phyloP scores from a whole-genome alignment of 2,888 invertebrate species.

The Lasioglossum villosulum region DNA sequence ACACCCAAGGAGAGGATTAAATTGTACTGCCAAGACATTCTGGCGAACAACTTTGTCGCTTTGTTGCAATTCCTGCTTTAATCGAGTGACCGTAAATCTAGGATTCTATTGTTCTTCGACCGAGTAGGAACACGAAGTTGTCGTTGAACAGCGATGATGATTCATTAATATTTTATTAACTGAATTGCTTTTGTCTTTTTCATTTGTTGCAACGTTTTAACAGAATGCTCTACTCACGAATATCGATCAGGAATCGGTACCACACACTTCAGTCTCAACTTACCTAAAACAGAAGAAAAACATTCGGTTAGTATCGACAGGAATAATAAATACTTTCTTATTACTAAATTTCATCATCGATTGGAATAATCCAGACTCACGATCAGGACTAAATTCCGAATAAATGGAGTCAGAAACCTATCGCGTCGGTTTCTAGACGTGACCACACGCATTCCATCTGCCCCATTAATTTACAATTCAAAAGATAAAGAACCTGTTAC shows the following conservation, averaged over 20 bases:
- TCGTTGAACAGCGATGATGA: background rate
- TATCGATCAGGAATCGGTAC: background rate
- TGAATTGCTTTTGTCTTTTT: background rate
- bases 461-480: background rate
- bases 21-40: background rate
- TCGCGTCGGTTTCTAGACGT: background rate
- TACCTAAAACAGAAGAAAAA: slow-evolving; percentile 4
- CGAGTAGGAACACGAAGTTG: background rate
- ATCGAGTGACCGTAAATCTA: background rate
- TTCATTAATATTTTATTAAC: background rate
- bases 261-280: background rate
- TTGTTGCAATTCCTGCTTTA: background rate
- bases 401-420: background rate
- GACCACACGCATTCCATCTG: background rate
- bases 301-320: background rate
- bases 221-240: background rate
- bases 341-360: background rate
- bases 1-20: background rate
- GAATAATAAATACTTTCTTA: background rate
- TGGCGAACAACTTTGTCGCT: background rate
- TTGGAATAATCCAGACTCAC: background rate
- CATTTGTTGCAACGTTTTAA: background rate
- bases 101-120: background rate
- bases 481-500: slow-evolving; percentile 10
- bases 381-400: background rate